phyloP scores from a whole-genome alignment of 2,888 invertebrate species.

The Oligia fasciuncula region DNA sequence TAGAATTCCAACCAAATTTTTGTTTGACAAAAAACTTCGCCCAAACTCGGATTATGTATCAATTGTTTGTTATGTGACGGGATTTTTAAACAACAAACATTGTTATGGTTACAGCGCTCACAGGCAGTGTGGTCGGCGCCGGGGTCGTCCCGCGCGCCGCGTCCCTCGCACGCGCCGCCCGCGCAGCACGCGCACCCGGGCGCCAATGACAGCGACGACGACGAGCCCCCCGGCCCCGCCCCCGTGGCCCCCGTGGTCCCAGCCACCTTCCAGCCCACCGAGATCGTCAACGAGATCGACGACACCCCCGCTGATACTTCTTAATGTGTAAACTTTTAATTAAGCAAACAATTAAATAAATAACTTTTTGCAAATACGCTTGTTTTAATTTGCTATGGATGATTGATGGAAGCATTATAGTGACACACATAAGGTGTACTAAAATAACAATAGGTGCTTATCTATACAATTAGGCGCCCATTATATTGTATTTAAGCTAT shows the following conservation, averaged over 20 bases:
- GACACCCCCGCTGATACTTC: slow-evolving; percentile 66
- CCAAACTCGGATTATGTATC: not conserved
- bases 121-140: slow-evolving; percentile 90
- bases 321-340: slow-evolving; percentile 25
- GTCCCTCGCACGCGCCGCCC: slow-evolving; percentile 57
- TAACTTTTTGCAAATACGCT: not conserved
- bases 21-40: not conserved
- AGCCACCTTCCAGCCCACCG: slow-evolving; percentile 79
- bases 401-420: not conserved
- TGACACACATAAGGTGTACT: too few relatives aligned
- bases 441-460: too few relatives aligned
- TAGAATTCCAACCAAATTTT: not conserved
- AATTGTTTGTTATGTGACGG: not conserved
- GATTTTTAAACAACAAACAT: not conserved
- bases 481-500: too few relatives aligned
- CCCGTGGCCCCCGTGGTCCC: slow-evolving; percentile 88
- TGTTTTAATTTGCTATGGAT: slow-evolving; percentile 6
- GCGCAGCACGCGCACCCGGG: slow-evolving; percentile 87
- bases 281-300: slow-evolving; percentile 89
- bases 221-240: slow-evolving; percentile 92
- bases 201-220: slow-evolving; percentile 91
- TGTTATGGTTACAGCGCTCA: slow-evolving; percentile 53
- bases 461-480: too few relatives aligned
- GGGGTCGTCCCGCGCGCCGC: slow-evolving; percentile 79
- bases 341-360: slow-evolving; percentile 39